Percentiles rank a stretch among this genome's conserved stretches.
Evolutionary conservation across 2,797 vertebrate species (phyloP).

Genomic region (Paguma larvata): DNA sequence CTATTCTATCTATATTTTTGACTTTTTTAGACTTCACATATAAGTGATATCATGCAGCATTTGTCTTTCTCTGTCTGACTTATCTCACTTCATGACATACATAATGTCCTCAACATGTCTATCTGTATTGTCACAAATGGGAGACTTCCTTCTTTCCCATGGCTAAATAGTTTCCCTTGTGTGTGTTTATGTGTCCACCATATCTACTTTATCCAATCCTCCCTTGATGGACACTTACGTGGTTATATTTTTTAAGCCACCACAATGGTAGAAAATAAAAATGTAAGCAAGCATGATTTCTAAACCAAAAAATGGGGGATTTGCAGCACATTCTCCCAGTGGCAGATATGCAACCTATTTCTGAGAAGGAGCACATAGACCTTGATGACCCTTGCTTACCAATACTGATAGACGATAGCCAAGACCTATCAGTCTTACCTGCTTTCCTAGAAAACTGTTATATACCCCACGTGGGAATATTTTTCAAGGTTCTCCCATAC

Average conservation of each 20-base stretch:
- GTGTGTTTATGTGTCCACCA: not conserved
- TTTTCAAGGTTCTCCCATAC: constrained; percentile 27
- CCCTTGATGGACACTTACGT: not conserved
- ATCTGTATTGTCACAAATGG: not conserved
- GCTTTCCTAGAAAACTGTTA: not conserved
- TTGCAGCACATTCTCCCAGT: not conserved
- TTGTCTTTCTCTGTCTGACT: not conserved
- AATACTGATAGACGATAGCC: not conserved
- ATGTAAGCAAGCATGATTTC: not conserved
- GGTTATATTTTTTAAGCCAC: not conserved
- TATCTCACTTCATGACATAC: not conserved
- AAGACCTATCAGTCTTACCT: not conserved
- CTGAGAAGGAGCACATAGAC: not conserved
- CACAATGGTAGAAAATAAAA: not conserved
- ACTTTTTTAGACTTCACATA: not conserved
- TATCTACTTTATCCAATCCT: not conserved
- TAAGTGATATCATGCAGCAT: not conserved
- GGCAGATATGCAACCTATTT: not conserved
- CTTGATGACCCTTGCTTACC: not conserved
- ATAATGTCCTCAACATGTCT: not conserved
- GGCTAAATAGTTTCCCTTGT: not conserved
- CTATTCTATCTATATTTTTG: not conserved
- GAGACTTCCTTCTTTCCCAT: not conserved
- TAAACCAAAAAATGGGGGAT: not conserved
- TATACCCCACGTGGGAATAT: not conserved